phyloP scores from a whole-genome alignment of 2,888 invertebrate species.

The Thereva nobilitata region DNA sequence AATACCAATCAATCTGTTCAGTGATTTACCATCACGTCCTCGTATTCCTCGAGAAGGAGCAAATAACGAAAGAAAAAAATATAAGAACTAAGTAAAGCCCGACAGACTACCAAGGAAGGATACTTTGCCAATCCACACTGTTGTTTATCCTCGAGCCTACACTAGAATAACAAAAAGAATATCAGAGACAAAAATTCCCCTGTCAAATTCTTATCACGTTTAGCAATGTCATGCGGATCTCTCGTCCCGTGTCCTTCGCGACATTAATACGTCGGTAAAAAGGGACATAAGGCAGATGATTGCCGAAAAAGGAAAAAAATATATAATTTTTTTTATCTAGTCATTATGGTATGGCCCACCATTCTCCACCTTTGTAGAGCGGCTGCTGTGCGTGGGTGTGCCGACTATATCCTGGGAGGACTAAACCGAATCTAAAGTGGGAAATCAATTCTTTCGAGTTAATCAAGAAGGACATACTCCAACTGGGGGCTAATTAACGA shows the following conservation, averaged over 20 bases:
- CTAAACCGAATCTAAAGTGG: too few species aligned
- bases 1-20: too few species aligned
- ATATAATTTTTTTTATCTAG: background rate
- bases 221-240: constrained; percentile 27
- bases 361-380: too few species aligned
- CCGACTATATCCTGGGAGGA: too few species aligned
- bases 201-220: constrained; percentile 35
- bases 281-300: constrained; percentile 31
- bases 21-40: too few species aligned
- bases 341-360: constrained; percentile 5
- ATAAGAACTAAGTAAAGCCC: background rate
- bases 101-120: constrained; percentile 19
- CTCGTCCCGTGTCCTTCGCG: background rate
- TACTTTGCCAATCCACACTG: constrained; percentile 13
- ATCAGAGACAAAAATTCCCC: constrained; percentile 3
- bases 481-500: constrained; percentile 35
- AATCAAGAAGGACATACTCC: constrained; percentile 32
- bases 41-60: too few species aligned
- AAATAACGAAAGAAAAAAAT: too few species aligned
- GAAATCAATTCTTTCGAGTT: constrained; percentile 33
- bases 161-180: constrained; percentile 24
- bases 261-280: constrained; percentile 21
- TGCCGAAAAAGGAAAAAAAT: constrained; percentile 18
- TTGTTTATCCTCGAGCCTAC: constrained; percentile 8
- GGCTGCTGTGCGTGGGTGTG: too few species aligned